These are phyloP conservation scores for Upupa epops DNA, from an alignment of 2,113 vertebrate species.

Conservation along the genomic window DNA sequence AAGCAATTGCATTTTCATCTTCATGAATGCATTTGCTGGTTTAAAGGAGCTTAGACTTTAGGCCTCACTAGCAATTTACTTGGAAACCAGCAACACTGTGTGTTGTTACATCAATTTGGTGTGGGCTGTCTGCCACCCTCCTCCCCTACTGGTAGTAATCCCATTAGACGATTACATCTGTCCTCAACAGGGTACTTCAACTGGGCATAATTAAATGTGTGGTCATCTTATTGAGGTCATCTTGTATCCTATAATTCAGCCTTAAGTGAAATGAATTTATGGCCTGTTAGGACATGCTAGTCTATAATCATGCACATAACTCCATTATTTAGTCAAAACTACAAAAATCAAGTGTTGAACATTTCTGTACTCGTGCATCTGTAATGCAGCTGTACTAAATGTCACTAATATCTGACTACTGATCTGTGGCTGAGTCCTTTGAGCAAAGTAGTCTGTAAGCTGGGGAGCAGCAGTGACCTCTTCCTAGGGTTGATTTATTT, in stretches of 20 bases:
- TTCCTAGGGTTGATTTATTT: not conserved
- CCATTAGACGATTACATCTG: slow-evolving; percentile 38
- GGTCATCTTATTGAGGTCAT: not conserved
- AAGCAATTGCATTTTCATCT: slow-evolving; percentile 30
- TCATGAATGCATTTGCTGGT: not conserved
- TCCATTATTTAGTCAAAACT: not conserved
- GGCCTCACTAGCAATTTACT: slow-evolving; percentile 1
- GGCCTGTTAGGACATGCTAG: fast-evolving
- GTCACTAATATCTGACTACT: not conserved
- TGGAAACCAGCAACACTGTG: not conserved
- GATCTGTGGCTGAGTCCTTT: not conserved
- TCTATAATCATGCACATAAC: not conserved
- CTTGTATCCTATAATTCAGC: not conserved
- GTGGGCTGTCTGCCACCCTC: not conserved
- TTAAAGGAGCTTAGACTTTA: slow-evolving; percentile 32
- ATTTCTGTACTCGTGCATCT: not conserved
- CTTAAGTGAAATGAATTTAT: not conserved
- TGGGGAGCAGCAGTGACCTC: not conserved
- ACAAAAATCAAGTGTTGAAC: not conserved
- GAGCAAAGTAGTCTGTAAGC: not conserved
- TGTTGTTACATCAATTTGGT: not conserved
- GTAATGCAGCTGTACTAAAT: not conserved
- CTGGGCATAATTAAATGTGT: not conserved
- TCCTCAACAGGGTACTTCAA: not conserved
- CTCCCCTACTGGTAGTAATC: slow-evolving; percentile 5